Conservation (phyloP, 2,797 vertebrate species). For the Cercopithecus mitis region DNA sequence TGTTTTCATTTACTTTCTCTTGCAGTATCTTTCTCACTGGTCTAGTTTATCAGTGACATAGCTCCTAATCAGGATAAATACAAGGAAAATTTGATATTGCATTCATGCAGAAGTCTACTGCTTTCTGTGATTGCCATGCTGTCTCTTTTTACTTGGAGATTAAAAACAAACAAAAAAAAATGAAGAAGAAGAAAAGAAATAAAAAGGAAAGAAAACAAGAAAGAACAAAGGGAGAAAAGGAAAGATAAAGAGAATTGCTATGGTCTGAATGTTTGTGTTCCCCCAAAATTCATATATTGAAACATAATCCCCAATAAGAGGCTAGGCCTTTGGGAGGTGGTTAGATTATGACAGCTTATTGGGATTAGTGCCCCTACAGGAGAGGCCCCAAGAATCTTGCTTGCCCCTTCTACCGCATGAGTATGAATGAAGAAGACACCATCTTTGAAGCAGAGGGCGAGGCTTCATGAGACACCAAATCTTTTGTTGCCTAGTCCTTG, state of each 20-base stretch:
- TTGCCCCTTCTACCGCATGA: background rate
- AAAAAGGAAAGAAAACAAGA: constrained; percentile 69
- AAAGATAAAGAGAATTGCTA: constrained; percentile 69
- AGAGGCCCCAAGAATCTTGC: no score
- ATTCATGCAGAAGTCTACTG: constrained; percentile 76
- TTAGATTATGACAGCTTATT: background rate
- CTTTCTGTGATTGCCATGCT: constrained; percentile 77
- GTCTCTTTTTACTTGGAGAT: constrained; percentile 67
- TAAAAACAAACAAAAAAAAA: constrained; percentile 17
- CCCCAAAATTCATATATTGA: background rate
- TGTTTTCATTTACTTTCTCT: constrained; percentile 24
- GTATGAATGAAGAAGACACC: background rate
- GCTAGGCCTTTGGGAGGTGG: background rate
- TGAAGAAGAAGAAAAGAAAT: constrained; percentile 75
- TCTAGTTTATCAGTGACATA: constrained; percentile 62
- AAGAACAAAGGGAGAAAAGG: constrained; percentile 73
- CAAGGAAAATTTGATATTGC: constrained; percentile 76
- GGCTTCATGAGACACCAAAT: background rate
- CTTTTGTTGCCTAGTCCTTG: background rate
- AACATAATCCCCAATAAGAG: background rate
- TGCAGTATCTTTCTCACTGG: background rate
- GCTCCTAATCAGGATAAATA: constrained; percentile 70
- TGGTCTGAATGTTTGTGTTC: background rate
- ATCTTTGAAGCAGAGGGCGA: background rate
- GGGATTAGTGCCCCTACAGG: background rate